Percentiles rank a stretch among this genome's conserved stretches.
These are phyloP conservation scores for Rhynchotus rufescens DNA, from an alignment of 2,797 vertebrate genomes.

Conservation along the genomic window DNA sequence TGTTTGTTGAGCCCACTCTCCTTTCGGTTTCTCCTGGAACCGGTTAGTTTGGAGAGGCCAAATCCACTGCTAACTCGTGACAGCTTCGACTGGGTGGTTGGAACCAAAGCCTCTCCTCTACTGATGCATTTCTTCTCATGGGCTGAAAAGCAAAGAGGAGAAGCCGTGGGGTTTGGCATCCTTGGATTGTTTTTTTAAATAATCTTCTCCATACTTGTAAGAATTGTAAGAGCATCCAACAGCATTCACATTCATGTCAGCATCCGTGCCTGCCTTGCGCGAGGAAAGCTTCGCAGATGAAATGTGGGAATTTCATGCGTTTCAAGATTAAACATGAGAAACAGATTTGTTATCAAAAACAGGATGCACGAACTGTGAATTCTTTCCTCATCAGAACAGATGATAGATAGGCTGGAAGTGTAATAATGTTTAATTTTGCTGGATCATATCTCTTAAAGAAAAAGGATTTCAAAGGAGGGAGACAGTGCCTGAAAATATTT, in stretches of 20 bases:
- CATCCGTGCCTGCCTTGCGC: background rate
- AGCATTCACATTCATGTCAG: background rate
- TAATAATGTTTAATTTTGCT: background rate
- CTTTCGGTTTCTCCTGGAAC: conserved; percentile 92
- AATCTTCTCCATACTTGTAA: background rate
- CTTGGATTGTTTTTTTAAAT: background rate
- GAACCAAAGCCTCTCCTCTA: conserved; percentile 90
- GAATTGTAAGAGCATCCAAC: background rate
- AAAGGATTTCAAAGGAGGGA: background rate
- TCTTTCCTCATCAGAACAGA: background rate
- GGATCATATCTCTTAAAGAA: background rate
- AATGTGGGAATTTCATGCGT: background rate
- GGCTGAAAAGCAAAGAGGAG: conserved; percentile 76
- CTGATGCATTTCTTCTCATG: conserved; percentile 98
- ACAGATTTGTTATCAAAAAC: background rate
- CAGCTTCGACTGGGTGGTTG: conserved; percentile 92
- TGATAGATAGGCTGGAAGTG: background rate
- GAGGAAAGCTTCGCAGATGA: background rate
- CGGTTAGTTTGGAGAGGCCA: conserved; percentile 95
- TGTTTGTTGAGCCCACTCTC: conserved; percentile 94
- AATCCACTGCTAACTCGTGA: conserved; percentile 98
- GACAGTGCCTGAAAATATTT: background rate
- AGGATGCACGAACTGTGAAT: background rate
- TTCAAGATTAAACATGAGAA: background rate
- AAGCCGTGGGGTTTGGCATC: background rate